Evolutionary conservation across 2,888 invertebrate species (phyloP).

Genomic region (Herminia tarsipennalis): DNA sequence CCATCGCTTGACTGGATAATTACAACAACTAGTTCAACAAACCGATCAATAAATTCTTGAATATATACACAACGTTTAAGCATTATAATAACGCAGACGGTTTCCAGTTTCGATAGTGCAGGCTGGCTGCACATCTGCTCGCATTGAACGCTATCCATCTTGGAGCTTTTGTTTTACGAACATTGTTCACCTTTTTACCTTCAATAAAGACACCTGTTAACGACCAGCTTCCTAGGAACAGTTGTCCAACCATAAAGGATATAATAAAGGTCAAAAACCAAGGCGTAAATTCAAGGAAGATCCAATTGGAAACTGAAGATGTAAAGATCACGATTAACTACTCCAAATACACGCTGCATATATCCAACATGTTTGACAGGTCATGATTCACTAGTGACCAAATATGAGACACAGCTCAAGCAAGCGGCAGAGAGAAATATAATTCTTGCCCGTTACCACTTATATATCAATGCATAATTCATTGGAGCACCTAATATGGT

Average conservation of each 20-base stretch:
- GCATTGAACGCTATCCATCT: slow-evolving; percentile 15
- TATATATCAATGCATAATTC: slow-evolving; percentile 62
- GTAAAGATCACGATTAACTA: slow-evolving; percentile 20
- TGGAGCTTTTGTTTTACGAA: slow-evolving; percentile 20
- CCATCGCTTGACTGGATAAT: slow-evolving; percentile 17
- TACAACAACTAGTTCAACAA: slow-evolving; percentile 11
- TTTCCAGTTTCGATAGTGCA: slow-evolving; percentile 10
- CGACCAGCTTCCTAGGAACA: slow-evolving; percentile 17
- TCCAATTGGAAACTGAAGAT: slow-evolving; percentile 12
- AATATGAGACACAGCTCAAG: slow-evolving; percentile 58
- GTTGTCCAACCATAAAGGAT: slow-evolving; percentile 20
- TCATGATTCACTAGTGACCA: slow-evolving; percentile 63
- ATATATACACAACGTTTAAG: slow-evolving; percentile 19
- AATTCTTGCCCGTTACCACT: slow-evolving; percentile 54
- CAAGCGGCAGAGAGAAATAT: slow-evolving; percentile 55
- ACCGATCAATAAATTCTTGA: slow-evolving; percentile 22
- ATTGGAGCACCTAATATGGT: slow-evolving; percentile 64
- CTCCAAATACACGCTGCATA: slow-evolving; percentile 19
- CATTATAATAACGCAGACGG: slow-evolving; percentile 27
- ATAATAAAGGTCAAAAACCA: slow-evolving; percentile 14
- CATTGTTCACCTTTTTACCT: slow-evolving; percentile 21
- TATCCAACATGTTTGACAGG: slow-evolving; percentile 50
- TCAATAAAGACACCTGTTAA: slow-evolving; percentile 22
- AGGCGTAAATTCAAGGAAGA: slow-evolving; percentile 25
- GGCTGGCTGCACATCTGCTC: slow-evolving; percentile 30